phyloP scores from a whole-genome alignment of 2,797 vertebrate species.

The Crocodylus rhombifer region DNA sequence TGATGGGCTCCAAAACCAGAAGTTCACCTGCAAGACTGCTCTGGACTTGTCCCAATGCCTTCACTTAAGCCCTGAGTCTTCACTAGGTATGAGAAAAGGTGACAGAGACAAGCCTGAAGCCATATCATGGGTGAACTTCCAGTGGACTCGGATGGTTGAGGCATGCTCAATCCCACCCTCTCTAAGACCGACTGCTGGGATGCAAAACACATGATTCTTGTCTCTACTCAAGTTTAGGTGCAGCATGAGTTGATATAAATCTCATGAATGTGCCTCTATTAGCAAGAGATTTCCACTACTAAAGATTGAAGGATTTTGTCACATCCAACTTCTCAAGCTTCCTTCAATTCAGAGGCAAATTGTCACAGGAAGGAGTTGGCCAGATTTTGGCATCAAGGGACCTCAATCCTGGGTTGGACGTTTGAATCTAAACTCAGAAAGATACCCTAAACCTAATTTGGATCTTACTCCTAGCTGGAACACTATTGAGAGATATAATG shows the following conservation, averaged over 20 bases:
- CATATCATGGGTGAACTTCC: too few species aligned
- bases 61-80: too few species aligned
- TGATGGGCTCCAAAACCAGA: too few species aligned
- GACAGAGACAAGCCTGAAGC: too few species aligned
- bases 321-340: background rate
- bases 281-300: background rate
- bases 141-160: too few species aligned
- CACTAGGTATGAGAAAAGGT: too few species aligned
- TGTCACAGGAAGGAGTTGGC: background rate
- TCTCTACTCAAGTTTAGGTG: background rate
- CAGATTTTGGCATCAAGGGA: background rate
- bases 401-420: background rate
- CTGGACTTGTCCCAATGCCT: too few species aligned
- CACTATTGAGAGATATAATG: background rate
- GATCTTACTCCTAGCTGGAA: background rate
- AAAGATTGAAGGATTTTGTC: background rate
- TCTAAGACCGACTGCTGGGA: too few species aligned
- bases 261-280: background rate
- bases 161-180: too few species aligned
- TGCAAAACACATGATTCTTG: too few species aligned
- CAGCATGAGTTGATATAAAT: background rate
- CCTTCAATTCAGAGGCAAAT: background rate
- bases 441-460: background rate
- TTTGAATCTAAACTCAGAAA: constrained; percentile 15
- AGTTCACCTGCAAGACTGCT: too few species aligned